Base-by-base conservation (phyloP, 2,797 vertebrate species). In the Malurus splendens region DNA sequence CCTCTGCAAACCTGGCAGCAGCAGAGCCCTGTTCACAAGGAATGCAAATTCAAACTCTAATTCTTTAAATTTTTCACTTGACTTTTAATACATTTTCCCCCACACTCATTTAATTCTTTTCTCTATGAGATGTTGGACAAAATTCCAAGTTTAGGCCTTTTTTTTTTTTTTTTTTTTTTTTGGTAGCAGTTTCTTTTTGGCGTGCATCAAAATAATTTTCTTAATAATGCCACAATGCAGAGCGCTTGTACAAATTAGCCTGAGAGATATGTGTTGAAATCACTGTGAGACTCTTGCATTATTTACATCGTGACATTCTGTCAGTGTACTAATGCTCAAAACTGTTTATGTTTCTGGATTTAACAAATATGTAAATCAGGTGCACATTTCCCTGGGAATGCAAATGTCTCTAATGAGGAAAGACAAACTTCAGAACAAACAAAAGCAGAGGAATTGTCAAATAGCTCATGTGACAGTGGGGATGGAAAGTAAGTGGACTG, bases 351-450 rank as follows among this genome's bases (percentile, higher is more conserved):
- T 18, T 93, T 89, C 77, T 73, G 67, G 89, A 32, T 87, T 89
- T 70, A 94, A 92, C 93, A 94, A 94, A 88, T 85, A 75, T 94
- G 90, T 75, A 86, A 88, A 90, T 92, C 82, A 82, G 86, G 84
- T 92, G 86, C 65, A 81, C 57, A 48, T 75, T 89, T 95, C 86
- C 87, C 89, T 66, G 12, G 75, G 86, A 96, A 91, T 67, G 81
- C 57, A 86, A 45, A 73, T 38, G 41, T 55, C 57, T 88, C 81
- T 88, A 81, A 83, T 82, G 90, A 91, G 92, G 57, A 73, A 42
- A 73, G 47, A 81, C 88, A 77, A 86, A 89, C 84, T 80, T 90
- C 64, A 90, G 93, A 92, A 73, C 84, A 86, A 93, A 81, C 76
- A 68, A 42, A 75, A 57, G 67, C 76, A 47, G 10, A 36, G 76